Percentiles rank a stretch among this genome's conserved stretches.
These are phyloP conservation scores for Timema podura DNA, from an alignment of 2,888 invertebrate species.

Conservation along the genomic window DNA sequence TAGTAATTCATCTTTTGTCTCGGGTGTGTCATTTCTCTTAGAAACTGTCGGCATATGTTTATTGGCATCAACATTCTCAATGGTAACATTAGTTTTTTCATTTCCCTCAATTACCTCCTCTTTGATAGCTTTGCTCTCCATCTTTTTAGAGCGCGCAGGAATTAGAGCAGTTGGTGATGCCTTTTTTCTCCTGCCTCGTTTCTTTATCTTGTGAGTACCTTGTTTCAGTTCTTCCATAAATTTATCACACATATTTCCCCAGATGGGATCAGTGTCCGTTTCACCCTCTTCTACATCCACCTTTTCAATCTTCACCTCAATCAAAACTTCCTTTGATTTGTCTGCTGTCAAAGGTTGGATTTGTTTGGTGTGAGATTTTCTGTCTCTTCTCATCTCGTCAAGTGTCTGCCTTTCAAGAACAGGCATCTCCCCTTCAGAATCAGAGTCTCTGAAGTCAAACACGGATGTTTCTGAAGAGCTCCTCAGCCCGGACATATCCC, in stretches of 20 bases:
- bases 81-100: not conserved
- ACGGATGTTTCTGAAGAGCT: conserved; percentile 61
- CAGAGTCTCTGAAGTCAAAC: conserved; percentile 61
- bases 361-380: conserved; percentile 57
- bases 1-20: not conserved
- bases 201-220: conserved; percentile 18
- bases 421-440: conserved; percentile 59
- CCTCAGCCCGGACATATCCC: conserved; percentile 48
- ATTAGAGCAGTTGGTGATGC: not conserved
- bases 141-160: not conserved
- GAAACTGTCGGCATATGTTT: not conserved
- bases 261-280: conserved; percentile 31
- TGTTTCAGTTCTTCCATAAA: conserved; percentile 33
- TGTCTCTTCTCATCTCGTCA: conserved; percentile 57
- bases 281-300: conserved; percentile 24
- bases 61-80: not conserved
- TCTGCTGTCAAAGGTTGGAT: not conserved
- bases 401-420: conserved; percentile 62
- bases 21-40: not conserved
- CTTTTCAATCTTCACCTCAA: conserved; percentile 34
- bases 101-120: not conserved
- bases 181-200: not conserved
- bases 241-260: conserved; percentile 33
- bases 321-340: conserved; percentile 28
- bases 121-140: not conserved